Percentiles rank a stretch among this genome's conserved stretches.
Evolutionary conservation across 2,797 vertebrate genomes (phyloP).

Genomic region (Melanotaenia nigrans): DNA sequence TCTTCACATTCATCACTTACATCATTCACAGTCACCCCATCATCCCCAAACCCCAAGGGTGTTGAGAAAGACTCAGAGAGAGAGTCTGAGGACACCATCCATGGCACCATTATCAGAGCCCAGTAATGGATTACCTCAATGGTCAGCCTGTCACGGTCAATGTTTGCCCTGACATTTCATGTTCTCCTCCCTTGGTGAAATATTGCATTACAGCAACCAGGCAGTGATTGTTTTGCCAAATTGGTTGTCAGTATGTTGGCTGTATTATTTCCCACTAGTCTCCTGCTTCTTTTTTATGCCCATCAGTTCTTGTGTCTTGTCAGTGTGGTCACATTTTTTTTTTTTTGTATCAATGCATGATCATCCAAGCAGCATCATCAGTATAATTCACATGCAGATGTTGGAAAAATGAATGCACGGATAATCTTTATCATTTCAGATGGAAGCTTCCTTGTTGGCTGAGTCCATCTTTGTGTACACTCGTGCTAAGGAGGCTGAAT

Average conservation of each 20-base stretch:
- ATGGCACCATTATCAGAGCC: constrained; percentile 64
- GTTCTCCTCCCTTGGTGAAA: constrained; percentile 61
- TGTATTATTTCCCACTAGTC: constrained; percentile 36
- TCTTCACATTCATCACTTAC: constrained; percentile 63
- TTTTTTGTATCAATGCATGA: not conserved
- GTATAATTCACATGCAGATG: not conserved
- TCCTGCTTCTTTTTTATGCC: constrained; percentile 27
- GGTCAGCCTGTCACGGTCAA: constrained; percentile 66
- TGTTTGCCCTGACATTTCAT: constrained; percentile 72
- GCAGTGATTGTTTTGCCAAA: constrained; percentile 60
- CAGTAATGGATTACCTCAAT: constrained; percentile 71
- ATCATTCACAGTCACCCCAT: constrained; percentile 60
- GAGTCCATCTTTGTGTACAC: not conserved
- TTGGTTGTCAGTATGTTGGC: constrained; percentile 60
- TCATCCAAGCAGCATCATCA: not conserved
- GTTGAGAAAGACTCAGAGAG: constrained; percentile 36
- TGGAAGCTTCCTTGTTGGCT: not conserved
- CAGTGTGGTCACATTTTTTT: constrained; percentile 16
- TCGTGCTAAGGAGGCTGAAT: not conserved
- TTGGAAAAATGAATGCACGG: not conserved
- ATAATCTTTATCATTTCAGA: not conserved
- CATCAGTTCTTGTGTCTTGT: constrained; percentile 26
- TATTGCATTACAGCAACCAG: constrained; percentile 53
- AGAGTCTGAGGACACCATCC: constrained; percentile 46
- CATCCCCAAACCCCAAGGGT: constrained; percentile 38